Base-by-base conservation (phyloP, 2,797 vertebrate species). In the Heteromormyrus szaboi region DNA sequence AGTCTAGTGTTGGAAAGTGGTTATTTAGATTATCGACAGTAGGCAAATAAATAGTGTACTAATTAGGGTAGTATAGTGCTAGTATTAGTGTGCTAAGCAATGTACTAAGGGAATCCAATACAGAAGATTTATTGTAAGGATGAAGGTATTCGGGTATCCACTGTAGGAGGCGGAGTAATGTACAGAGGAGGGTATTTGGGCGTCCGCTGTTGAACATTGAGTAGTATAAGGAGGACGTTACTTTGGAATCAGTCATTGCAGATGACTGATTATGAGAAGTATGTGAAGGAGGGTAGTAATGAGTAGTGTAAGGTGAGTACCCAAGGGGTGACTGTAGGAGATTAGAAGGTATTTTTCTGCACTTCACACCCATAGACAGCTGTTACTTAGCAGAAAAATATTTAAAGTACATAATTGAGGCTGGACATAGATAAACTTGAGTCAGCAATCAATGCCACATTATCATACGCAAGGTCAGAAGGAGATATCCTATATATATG, bases 371-470 rank as follows among this genome's bases (percentile, higher is more conserved):
- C 41, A 81, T 46, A 46, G 76, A 22, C 41, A 81, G 19, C 37
- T 81, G 41, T 81, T 46, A 81, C 14, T 41, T 72, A 37, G 68
- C 33, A 37, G 68, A 37, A 72, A 22, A 22, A 56, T 53, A 54
- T 37, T 76, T 76, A 19, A 37, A 22, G 17, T 88, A 53, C 86
- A 37, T 37, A 72, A 72, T 17, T 72, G 68, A 37, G 33, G 68
- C 68, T 0, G 4, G 68, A 37, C 29, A 37, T 54, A 33, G 22
- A 33, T 37, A 86, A 33, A 50, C 85, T 37, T 50, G 25, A 53
- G 68, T 72, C 68, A 72, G 68, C 68, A 72, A 72, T 72, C 68
- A 72, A 72, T 72, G 68, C 68, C 68, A 17, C 68, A 72, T 72
- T 72, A 72, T 41, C 68, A 72, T 72, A 72, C 2, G 0, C 68